Base-by-base conservation (phyloP, 35 echinoderm and acorn worm genomes). In the Anneissia japonica region DNA sequence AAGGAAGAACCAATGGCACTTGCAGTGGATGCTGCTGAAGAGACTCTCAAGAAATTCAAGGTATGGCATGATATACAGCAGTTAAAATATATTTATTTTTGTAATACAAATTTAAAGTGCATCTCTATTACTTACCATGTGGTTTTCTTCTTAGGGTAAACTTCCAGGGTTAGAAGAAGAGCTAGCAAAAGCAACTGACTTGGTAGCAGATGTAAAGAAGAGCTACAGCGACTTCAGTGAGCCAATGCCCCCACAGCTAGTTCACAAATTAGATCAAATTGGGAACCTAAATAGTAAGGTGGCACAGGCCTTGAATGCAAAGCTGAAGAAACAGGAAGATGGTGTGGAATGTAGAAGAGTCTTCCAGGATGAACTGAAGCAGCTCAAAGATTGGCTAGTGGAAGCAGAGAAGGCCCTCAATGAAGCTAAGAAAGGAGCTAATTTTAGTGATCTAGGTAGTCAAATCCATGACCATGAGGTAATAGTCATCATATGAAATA, bases 201-300 rank as follows among this genome's bases (percentile, higher is more conserved):
- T 99, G 83, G 89, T 91, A 72, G 90, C 91, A 38, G 75, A 82
- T 55, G 79, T 86, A 56, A 91, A 91, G 37, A 92, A 92, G 38
- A 94, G 94, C 46, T 99, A 91, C 55, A 92, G 76, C 21, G 92
- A 93, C 36, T 29, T 99, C 12, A 80, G 64, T 26, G 96, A 99
- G 84, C 81, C 84, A 13, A 84, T 99, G n/a, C 93, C 92, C 5
- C 72, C 82, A 0, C 35, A 89, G 32, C 83, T 99, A 32, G 86
- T 90, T 46, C 86, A 79, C 16, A 38, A 91, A 19, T 46, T 99
- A 17, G 87, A 99, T 38, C 40, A 76, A 16, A 92, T 99, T 36
- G 96, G 92, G 72, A 76, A 86, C 19, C 73, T 93, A 26, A 89
- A 99, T 34, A 80, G 77, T 26, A 73, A 90, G 31, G 83, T 99